Base-by-base conservation (phyloP, 2,888 invertebrate genomes). In the Tipula confusa region DNA sequence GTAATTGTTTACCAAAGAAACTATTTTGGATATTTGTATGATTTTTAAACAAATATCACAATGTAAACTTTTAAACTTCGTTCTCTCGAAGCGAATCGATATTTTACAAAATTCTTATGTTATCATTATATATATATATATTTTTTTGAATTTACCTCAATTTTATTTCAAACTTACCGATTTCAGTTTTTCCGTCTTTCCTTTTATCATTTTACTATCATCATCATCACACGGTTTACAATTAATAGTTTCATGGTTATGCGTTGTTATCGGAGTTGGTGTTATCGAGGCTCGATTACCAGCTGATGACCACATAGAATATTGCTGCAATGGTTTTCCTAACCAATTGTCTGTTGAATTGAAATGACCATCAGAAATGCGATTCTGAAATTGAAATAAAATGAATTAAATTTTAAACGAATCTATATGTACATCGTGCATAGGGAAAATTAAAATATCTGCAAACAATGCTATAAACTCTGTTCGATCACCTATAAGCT, bases 271-370 rank as follows among this genome's bases (percentile, higher is more conserved):
- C 18, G 18, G 1, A 18, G n/a, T 80, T 29, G 80, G 29, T 15
- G 80, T 80, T 80, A 80, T 31, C 7, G 80, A 6, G 5, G 80
- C 29, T 29, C 29, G 29, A 80, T 80, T 31, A 6, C 29, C 80
- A 64, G 64, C 64, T 24, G 64, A 64, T 29, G 80, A 80, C 80
- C 80, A 80, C 80, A 80, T 80, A 29, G 80, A 80, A 29, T 80
- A 80, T 80, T 80, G 80, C 29, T 64, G 64, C 24, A 64, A 64
- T 24, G 64, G 24, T 64, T 64, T 64, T 64, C 64, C 31, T 80
- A 80, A 80, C 80, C 80, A 31, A 80, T 80, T 31, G 29, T 80
- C 80, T 29, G 80, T 31, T 80, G 80, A 80, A 29, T 80, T 80
- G 15, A 80, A 29, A 29, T 29, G 29, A 29, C 29, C 31, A 31